Conservation (phyloP, 2,888 invertebrate genomes). For the Sthenelais limicola region DNA sequence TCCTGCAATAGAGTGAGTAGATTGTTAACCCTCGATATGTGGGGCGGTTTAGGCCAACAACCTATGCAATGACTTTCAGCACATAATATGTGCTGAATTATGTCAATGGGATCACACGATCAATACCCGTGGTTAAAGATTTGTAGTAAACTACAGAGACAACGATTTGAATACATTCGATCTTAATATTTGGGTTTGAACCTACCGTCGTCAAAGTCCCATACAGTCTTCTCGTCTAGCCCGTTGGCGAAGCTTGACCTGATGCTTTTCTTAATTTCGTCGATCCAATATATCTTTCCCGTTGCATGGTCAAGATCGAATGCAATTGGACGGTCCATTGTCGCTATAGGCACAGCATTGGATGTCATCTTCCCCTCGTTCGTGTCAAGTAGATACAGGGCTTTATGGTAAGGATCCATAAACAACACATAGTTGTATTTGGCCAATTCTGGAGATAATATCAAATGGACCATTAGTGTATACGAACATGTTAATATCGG, state of each 20-base stretch:
- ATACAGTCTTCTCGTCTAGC: slow-evolving; percentile 22
- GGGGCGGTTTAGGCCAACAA: too few species aligned
- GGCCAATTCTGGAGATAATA: slow-evolving; percentile 28
- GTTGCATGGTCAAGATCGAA: slow-evolving; percentile 24
- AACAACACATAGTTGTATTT: slow-evolving; percentile 44
- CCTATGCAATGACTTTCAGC: too few species aligned
- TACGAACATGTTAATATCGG: background rate
- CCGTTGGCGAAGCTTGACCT: slow-evolving; percentile 6
- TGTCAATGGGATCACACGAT: too few species aligned
- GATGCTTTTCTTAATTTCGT: slow-evolving; percentile 1
- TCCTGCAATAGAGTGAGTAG: slow-evolving; percentile 9
- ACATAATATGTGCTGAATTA: too few species aligned
- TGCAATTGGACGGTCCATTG: slow-evolving; percentile 39
- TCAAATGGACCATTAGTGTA: background rate
- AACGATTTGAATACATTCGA: background rate
- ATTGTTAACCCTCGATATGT: too few species aligned
- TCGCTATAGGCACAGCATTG: slow-evolving; percentile 31
- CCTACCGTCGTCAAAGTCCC: slow-evolving; percentile 19
- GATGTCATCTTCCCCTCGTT: background rate
- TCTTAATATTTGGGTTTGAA: background rate
- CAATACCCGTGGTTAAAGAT: background rate
- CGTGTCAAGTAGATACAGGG: slow-evolving; percentile 37
- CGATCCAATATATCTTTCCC: slow-evolving; percentile 32
- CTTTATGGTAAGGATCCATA: slow-evolving; percentile 44
- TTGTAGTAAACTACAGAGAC: background rate